Evolutionary conservation across 2,888 invertebrate species (phyloP).

Genomic region (Cryptus viduatorius): DNA sequence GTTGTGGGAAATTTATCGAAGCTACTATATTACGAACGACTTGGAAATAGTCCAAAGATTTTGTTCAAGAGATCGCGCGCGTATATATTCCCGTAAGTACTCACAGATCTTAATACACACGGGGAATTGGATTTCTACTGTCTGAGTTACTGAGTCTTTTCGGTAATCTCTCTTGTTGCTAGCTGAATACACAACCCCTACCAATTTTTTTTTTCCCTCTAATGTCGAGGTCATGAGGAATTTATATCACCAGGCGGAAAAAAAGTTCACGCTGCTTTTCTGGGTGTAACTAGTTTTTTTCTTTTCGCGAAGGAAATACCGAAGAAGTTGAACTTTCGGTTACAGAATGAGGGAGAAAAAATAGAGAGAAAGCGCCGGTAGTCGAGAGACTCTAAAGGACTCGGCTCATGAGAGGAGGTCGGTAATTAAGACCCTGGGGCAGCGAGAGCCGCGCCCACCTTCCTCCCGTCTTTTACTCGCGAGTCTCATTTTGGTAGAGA

Average conservation of each 20-base stretch:
- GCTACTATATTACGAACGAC: neutral
- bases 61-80: neutral
- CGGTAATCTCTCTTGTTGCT: neutral
- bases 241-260: slow-evolving; percentile 27
- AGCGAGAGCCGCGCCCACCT: slow-evolving; percentile 11
- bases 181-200: neutral
- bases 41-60: slow-evolving; percentile 29
- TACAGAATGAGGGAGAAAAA: slow-evolving; percentile 45
- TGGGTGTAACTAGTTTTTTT: neutral
- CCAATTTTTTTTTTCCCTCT: neutral
- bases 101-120: slow-evolving; percentile 5
- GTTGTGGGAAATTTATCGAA: neutral
- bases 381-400: slow-evolving; percentile 49
- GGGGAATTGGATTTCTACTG: slow-evolving; percentile 8
- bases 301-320: slow-evolving; percentile 43
- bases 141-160: slow-evolving; percentile 14
- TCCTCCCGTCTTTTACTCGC: neutral
- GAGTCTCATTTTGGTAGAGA: slow-evolving; percentile 45
- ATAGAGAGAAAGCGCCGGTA: slow-evolving; percentile 11
- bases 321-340: slow-evolving; percentile 57
- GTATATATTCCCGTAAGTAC: neutral
- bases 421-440: slow-evolving; percentile 72
- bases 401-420: slow-evolving; percentile 40
- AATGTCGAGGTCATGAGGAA: slow-evolving; percentile 5
- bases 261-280: slow-evolving; percentile 4